Base-by-base conservation (phyloP, 2,888 invertebrate genomes). In the Ischnura elegans region DNA sequence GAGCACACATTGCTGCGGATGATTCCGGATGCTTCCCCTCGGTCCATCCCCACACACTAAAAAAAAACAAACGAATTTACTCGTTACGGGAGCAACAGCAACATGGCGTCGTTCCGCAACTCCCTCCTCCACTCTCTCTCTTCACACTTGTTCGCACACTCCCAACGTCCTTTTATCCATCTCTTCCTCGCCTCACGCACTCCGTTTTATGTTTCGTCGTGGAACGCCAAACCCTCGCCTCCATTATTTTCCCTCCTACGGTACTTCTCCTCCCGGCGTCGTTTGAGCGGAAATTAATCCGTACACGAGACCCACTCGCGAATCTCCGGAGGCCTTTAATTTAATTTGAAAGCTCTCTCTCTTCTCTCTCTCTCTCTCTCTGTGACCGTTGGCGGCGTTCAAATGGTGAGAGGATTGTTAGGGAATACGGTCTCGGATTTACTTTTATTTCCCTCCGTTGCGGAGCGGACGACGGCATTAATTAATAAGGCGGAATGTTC, bases 281-380 rank as follows among this genome's bases (percentile, higher is more conserved):
- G 76, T 16, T 76, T 76, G 36, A 76, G 76, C 76, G 76, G 76
- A 76, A 76, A 76, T 76, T 76, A 76, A 76, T 76, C 76, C 76
- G 51, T 16, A 16, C 76, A 25, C 76, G 76, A 76, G 76, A 76
- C 36, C 36, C 76, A 36, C 36, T 29, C 36, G 6, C 36, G 76
- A 76, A 8, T 76, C 76, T 76, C 76, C 36, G 19, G 66, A 66
- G 66, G 29, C 29, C n/a, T 66, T 66, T 66, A 66, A 66, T 66
- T 66, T 29, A 66, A 66, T 66, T 66, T 66, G 66, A 66, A 66
- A 66, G 66, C 29, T 29, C 66, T n/a, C n/a, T n/a, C n/a, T n/a
- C n/a, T n/a, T n/a, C n/a, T n/a, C n/a, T n/a, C n/a, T n/a, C n/a
- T n/a, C n/a, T n/a, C n/a, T n/a, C n/a, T n/a, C n/a, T 66, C 66